Percentiles rank a stretch among this genome's conserved stretches.
phyloP scores from a whole-genome alignment of 2,113 vertebrate species.

The Carassius gibelio region DNA sequence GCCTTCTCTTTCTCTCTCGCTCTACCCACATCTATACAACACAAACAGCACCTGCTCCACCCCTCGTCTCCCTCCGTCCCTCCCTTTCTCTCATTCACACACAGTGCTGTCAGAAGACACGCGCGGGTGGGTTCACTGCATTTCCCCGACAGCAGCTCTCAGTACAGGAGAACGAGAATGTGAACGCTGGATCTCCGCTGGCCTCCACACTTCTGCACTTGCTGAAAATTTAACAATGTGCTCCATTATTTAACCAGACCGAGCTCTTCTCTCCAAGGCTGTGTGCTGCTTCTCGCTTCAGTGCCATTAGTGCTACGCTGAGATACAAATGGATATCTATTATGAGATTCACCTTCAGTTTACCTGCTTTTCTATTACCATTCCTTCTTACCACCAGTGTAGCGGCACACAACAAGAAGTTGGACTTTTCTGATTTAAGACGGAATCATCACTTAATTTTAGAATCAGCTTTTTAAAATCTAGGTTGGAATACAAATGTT shows the following conservation, averaged over 20 bases:
- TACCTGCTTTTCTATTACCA: constrained; percentile 37
- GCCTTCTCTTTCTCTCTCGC: not conserved
- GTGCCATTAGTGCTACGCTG: constrained; percentile 49
- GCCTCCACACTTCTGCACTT: too few species aligned
- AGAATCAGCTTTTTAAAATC: not conserved
- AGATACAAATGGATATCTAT: constrained; percentile 68
- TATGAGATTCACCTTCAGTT: constrained; percentile 61
- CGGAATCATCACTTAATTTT: too few species aligned
- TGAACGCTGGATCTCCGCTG: constrained; percentile 38
- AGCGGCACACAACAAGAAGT: not conserved
- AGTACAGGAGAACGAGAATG: constrained; percentile 8
- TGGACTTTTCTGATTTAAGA: constrained; percentile 1
- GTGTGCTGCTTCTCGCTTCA: constrained; percentile 21
- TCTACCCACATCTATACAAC: constrained; percentile 41
- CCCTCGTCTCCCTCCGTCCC: constrained; percentile 51
- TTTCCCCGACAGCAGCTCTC: constrained; percentile 44
- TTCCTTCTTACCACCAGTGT: not conserved
- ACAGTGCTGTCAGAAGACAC: constrained; percentile 33
- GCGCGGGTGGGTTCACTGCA: constrained; percentile 32
- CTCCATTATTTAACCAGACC: constrained; percentile 66
- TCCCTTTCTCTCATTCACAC: constrained; percentile 43
- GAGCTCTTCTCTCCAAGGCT: constrained; percentile 26
- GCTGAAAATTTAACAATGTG: constrained; percentile 62
- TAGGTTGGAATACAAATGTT: constrained; percentile 5
- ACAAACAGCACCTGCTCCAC: constrained; percentile 56